A percentile compares a stretch with the other conserved stretches of the same genome.
phyloP scores from a whole-genome alignment of 2,113 vertebrate genomes.

The Petrocephalus zakoni region DNA sequence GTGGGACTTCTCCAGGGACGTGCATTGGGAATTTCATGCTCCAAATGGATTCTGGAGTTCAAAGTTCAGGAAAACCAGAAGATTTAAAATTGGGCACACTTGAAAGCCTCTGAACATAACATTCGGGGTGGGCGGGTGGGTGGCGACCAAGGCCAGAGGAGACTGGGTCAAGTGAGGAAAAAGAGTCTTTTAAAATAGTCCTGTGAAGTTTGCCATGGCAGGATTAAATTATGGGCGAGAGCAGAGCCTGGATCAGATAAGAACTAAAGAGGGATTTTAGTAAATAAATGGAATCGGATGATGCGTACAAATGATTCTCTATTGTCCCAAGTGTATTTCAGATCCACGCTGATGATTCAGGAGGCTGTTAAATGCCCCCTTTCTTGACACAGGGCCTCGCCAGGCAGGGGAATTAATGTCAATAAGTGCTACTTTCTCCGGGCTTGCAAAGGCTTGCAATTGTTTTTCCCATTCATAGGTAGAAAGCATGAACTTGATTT shows the following conservation, averaged over 20 bases:
- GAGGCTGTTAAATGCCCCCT: not conserved
- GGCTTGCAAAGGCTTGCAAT: not conserved
- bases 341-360: not conserved
- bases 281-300: not conserved
- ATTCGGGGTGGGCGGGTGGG: not conserved
- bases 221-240: conserved; percentile 19
- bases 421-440: not conserved
- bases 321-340: not conserved
- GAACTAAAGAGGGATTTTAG: not conserved
- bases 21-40: conserved; percentile 5
- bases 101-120: conserved; percentile 1
- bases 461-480: not conserved
- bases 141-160: conserved; percentile 4
- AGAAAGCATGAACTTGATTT: not conserved
- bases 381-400: not conserved
- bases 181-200: not conserved
- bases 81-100: conserved; percentile 6
- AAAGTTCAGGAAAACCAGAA: conserved; percentile 14
- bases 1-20: not conserved
- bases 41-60: not conserved
- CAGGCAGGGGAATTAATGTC: not conserved
- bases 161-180: conserved; percentile 7
- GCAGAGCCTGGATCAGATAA: conserved; percentile 19
- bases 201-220: conserved; percentile 5
- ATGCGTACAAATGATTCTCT: not conserved